Percentiles rank a stretch among this genome's conserved stretches.
Evolutionary conservation across 2,113 vertebrate genomes (phyloP).

Genomic region (Pseudopipra pipra): DNA sequence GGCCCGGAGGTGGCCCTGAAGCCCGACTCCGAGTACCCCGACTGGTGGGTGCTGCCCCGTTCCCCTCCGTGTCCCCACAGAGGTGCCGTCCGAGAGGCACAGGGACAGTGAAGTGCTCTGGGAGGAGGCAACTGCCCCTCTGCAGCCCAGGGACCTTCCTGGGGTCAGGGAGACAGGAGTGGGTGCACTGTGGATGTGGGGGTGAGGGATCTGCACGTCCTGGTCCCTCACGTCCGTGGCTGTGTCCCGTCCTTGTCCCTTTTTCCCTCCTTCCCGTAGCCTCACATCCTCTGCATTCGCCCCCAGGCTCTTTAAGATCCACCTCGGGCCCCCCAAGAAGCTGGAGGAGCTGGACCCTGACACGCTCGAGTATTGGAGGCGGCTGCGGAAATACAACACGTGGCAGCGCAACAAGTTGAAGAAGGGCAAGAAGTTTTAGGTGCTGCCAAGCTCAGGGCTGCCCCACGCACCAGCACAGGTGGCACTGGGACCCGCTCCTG

Average conservation of each 20-base stretch:
- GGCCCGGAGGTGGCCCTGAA: conserved; percentile 86
- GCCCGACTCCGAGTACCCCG: conserved; percentile 81
- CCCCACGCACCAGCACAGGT: fast-evolving
- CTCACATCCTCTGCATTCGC: neutral
- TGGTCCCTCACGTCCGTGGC: fast-evolving
- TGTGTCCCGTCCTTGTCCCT: fast-evolving
- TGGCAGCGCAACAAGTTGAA: conserved; percentile 83
- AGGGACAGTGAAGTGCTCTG: neutral
- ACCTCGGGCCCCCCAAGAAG: conserved; percentile 78
- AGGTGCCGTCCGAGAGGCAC: neutral
- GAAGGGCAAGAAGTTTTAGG: conserved; percentile 82
- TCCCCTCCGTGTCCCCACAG: fast-evolving
- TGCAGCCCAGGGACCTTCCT: neutral
- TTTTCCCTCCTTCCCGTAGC: fast-evolving
- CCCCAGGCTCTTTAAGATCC: conserved; percentile 86
- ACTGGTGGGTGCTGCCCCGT: conserved; percentile 77
- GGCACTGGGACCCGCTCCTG: neutral
- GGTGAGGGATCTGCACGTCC: fast-evolving
- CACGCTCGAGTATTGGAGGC: conserved; percentile 80
- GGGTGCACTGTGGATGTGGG: neutral
- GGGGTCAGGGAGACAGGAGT: too few species aligned
- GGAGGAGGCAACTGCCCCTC: neutral
- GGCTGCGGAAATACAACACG: conserved; percentile 85
- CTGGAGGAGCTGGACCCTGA: conserved; percentile 82
- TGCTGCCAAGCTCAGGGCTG: neutral